These are phyloP conservation scores for Ephialtes manifestator DNA, from an alignment of 2,888 invertebrate species.

Conservation along the genomic window DNA sequence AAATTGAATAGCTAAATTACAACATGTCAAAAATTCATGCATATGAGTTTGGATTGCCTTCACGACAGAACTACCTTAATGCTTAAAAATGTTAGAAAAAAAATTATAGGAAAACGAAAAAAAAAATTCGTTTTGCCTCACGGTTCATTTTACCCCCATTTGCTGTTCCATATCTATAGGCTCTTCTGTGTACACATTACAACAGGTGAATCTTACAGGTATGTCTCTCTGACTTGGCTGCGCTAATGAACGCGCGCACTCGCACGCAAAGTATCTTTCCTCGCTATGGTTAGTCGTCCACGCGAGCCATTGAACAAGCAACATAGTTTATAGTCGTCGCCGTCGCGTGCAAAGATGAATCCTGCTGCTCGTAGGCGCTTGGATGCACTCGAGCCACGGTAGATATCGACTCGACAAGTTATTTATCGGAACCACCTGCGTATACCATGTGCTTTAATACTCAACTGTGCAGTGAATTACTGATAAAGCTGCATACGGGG, in stretches of 20 bases:
- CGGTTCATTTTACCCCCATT: not conserved
- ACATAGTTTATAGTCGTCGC: slow-evolving; percentile 51
- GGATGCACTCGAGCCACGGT: slow-evolving; percentile 26
- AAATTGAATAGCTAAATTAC: too few relatives aligned
- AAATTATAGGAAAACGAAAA: too few relatives aligned
- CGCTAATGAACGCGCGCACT: slow-evolving; percentile 57
- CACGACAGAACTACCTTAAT: too few relatives aligned
- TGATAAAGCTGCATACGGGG: slow-evolving; percentile 46
- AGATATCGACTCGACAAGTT: slow-evolving; percentile 63
- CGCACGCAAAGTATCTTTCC: slow-evolving; percentile 40
- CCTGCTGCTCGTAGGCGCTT: slow-evolving; percentile 51
- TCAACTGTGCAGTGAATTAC: slow-evolving; percentile 59
- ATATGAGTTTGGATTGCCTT: too few relatives aligned
- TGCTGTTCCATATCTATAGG: not conserved
- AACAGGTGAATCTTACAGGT: slow-evolving; percentile 54
- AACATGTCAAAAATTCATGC: too few relatives aligned
- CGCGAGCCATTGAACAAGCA: slow-evolving; percentile 25
- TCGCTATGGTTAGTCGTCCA: slow-evolving; percentile 25
- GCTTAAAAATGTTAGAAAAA: too few relatives aligned
- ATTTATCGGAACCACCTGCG: slow-evolving; percentile 66
- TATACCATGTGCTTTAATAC: slow-evolving; percentile 60
- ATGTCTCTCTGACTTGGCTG: slow-evolving; percentile 38
- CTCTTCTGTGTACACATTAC: not conserved
- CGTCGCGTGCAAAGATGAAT: slow-evolving; percentile 62
- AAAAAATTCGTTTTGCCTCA: too few relatives aligned